Evolutionary conservation across 1,140 invertebrate genomes (phyloP), one percentile per base, ranked within the genome.

Genomic region (Eumaeus atala): DNA sequence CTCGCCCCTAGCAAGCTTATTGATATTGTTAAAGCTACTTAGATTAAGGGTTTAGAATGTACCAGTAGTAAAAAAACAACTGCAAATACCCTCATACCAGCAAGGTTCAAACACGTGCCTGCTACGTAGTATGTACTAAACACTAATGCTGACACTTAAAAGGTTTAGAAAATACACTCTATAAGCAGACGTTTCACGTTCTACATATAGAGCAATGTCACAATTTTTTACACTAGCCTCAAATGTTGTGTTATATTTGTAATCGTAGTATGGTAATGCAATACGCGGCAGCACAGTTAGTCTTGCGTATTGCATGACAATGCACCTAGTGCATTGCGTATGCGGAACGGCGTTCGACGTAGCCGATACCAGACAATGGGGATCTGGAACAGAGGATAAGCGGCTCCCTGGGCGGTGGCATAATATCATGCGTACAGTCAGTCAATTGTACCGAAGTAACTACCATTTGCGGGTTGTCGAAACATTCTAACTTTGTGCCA

Each of bases 281-380:
- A 67, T 65, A 51, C 53, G 33, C 40, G 14, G 16, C 21, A 49
- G 33, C 33, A 76, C 74, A 69, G 71, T 75, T 75, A 80, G 57
- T 67, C 70, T 73, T 72, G 71, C 69, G 71, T 61, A 58, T 61
- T 61, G 73, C 73, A 77, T 80, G 62, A 67, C 67, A 77, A 77
- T 66, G 54, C 58, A 59, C 60, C 48, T 52, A 54, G 49, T 66
- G 66, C 69, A 78, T 75, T 84, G 72, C 48, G 73, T 81, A 82
- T 82, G 72, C 77, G 58, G 37, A 58, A 59, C 62, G 58, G 40
- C 8, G 21, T 17, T 17, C 28, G 34, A 28, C 33, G 49, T 38
- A 21, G 36, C 51, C 51, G n/a, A n/a, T n/a, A n/a, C n/a, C n/a
- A 28, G 51, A 54, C 51, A 47, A 54, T 40, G 47, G 49, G 14